Evolutionary conservation across 2,888 invertebrate species (phyloP), one percentile per base, ranked within the genome.

Genomic region (Tethea ocularis): DNA sequence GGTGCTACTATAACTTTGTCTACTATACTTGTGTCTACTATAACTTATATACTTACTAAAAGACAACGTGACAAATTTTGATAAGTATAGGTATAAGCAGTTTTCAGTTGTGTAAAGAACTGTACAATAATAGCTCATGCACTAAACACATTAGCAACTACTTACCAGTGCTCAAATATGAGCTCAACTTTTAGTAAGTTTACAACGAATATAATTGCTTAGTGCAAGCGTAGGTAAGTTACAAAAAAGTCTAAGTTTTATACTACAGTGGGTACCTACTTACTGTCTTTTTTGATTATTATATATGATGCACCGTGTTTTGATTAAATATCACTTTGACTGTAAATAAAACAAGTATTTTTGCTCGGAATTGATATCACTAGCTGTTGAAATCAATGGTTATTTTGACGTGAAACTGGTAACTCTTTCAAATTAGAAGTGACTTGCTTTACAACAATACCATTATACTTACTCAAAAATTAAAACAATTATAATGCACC

Each of bases 401-500:
- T 46, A 20, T 46, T n/a, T 46, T 46, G 46, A 46, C 46, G 8
- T 41, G 20, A 46, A 15, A 20, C 2, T 46, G 17, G 46, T 20
- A 46, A 46, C 7, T 46, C 2, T 46, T 46, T 46, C 46, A 46
- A 20, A 20, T 20, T 46, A 46, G 46, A 46, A 46, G 46, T 46
- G 46, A 46, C 20, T 46, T 46, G 46, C 46, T 46, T 46, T 46
- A 20, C 46, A 22, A 33, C 17, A 29, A 53, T 22, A 33, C 65
- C 65, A 65, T 38, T 1, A 6, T 71, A 72, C 66, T 68, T 65
- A 71, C 72, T 77, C 68, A 75, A 76, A 73, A 77, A 77, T 74
- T 74, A 66, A 79, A 65, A 82, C 80, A 85, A 80, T 84, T 83
- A 82, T 83, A 33, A 73, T 89, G 92, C 92, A 92, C 92, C 87